These are phyloP conservation scores for Holothuria leucospilota DNA, from an alignment of 53 echinoderm and acorn worm genomes.

Conservation along the genomic window DNA sequence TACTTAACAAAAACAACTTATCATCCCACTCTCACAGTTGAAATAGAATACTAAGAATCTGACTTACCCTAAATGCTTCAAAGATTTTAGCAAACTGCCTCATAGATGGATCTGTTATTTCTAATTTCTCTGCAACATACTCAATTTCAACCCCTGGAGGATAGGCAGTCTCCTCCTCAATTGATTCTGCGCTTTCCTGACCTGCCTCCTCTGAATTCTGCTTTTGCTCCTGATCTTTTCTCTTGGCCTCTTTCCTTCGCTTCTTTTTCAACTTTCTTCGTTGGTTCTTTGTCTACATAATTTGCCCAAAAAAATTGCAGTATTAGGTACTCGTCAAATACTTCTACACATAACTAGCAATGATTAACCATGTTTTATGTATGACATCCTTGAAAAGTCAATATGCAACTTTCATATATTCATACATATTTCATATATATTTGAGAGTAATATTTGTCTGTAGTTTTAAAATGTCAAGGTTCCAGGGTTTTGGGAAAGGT, in stretches of 20 bases:
- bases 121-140: slow-evolving; percentile 76
- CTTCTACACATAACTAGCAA: too few species aligned
- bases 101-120: slow-evolving; percentile 79
- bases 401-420: too few species aligned
- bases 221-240: slow-evolving; percentile 60
- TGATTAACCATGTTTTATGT: too few species aligned
- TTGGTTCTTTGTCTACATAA: slow-evolving; percentile 85
- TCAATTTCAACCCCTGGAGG: slow-evolving; percentile 86
- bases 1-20: too few species aligned
- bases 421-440: too few species aligned
- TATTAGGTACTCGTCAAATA: too few species aligned
- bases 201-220: slow-evolving; percentile 54
- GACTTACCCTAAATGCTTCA: slow-evolving; percentile 89
- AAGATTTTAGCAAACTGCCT: slow-evolving; percentile 89
- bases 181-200: not conserved
- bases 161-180: slow-evolving; percentile 5
- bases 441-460: too few species aligned
- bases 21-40: too few species aligned
- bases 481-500: too few species aligned
- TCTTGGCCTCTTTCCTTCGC: slow-evolving; percentile 71
- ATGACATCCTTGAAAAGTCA: too few species aligned
- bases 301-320: not conserved
- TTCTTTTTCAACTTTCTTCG: slow-evolving; percentile 96
- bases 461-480: too few species aligned
- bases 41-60: not conserved